Evolutionary conservation across 1,140 invertebrate genomes (phyloP).

Genomic region (Apis cerana): DNA sequence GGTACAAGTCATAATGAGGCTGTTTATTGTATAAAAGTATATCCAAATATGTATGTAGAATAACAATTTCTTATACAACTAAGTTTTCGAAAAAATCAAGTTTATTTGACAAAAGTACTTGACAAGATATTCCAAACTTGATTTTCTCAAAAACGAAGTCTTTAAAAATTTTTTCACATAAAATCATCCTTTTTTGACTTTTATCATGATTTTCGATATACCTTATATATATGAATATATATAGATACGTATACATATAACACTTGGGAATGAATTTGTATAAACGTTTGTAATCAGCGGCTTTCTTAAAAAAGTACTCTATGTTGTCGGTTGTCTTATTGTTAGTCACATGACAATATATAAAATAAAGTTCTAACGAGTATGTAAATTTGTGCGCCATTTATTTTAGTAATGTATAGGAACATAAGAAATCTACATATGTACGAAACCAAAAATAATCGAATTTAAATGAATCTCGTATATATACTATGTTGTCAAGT

Average conservation of each 20-base stretch:
- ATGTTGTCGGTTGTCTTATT: constrained; percentile 63
- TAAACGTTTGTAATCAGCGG: constrained; percentile 68
- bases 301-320: constrained; percentile 53
- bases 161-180: too few relatives aligned
- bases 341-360: constrained; percentile 73
- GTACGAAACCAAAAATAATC: neutral
- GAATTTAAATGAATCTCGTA: constrained; percentile 6
- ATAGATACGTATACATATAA: neutral
- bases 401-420: constrained; percentile 25
- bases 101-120: too few relatives aligned
- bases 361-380: constrained; percentile 57
- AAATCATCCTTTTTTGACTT: too few relatives aligned
- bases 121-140: too few relatives aligned
- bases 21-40: too few relatives aligned
- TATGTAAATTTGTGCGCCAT: constrained; percentile 14
- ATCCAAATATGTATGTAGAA: too few relatives aligned
- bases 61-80: too few relatives aligned
- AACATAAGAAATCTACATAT: constrained; percentile 7
- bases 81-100: too few relatives aligned
- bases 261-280: constrained; percentile 63
- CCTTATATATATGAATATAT: neutral
- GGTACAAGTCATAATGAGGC: too few relatives aligned
- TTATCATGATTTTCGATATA: neutral
- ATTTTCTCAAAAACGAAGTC: too few relatives aligned
- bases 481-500: constrained; percentile 24